Evolutionary conservation across 2,888 invertebrate species (phyloP).

Genomic region (Drosophila nr. perissopoda): DNA sequence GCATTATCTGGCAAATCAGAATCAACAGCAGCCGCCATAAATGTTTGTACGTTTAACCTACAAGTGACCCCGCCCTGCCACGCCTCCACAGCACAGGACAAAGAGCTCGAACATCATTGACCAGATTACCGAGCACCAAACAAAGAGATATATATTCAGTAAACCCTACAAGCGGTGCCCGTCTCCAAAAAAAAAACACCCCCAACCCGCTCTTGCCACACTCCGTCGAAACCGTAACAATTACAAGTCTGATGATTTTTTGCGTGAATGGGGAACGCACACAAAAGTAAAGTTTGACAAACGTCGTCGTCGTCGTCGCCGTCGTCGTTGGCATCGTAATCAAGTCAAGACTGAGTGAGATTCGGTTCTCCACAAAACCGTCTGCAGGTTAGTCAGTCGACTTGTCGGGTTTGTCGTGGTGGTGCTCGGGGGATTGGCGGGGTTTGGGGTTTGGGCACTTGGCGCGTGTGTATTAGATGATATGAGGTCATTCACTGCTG

Average conservation of each 20-base stretch:
- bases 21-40: conserved; percentile 52
- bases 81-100: conserved; percentile 32
- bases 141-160: conserved; percentile 40
- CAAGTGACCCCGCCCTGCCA: conserved; percentile 57
- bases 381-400: conserved; percentile 70
- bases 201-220: neutral
- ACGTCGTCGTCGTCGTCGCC: conserved; percentile 27
- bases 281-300: conserved; percentile 65
- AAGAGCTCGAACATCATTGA: conserved; percentile 56
- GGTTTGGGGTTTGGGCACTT: conserved; percentile 74
- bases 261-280: conserved; percentile 44
- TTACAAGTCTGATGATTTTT: conserved; percentile 62
- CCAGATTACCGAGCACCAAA: conserved; percentile 54
- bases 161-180: conserved; percentile 25
- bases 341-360: conserved; percentile 25
- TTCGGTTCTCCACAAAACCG: conserved; percentile 50
- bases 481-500: conserved; percentile 84
- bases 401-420: neutral
- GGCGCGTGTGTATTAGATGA: conserved; percentile 83
- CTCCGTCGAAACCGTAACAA: conserved; percentile 66
- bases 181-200: neutral
- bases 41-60: conserved; percentile 64
- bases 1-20: conserved; percentile 42
- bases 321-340: conserved; percentile 68
- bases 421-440: neutral